Evolutionary conservation across 1,140 invertebrate genomes (phyloP).

Genomic region (Chelonus insularis): DNA sequence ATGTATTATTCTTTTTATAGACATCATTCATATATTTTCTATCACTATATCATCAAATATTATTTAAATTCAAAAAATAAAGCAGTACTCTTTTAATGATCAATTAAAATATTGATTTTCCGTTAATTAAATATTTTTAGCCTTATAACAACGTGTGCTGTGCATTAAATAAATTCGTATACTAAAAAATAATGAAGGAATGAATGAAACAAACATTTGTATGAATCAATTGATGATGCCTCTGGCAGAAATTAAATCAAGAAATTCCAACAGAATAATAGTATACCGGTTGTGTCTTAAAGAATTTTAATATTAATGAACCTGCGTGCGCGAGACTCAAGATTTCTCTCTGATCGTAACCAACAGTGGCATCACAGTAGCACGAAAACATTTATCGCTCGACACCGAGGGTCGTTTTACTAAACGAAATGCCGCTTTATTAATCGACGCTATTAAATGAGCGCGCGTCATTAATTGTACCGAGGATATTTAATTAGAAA

Average conservation of each 20-base stretch:
- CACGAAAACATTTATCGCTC: constrained; percentile 54
- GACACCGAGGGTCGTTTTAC: constrained; percentile 36
- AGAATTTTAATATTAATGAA: constrained; percentile 32
- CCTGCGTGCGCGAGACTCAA: constrained; percentile 1
- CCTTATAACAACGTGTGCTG: too few relatives aligned
- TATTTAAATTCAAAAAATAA: too few relatives aligned
- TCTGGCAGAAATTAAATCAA: constrained; percentile 42
- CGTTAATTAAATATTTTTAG: too few relatives aligned
- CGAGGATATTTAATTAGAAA: constrained; percentile 53
- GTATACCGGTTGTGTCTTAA: constrained; percentile 17
- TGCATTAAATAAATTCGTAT: too few relatives aligned
- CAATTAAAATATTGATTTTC: too few relatives aligned
- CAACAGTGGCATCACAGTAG: constrained; percentile 43
- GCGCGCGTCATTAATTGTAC: constrained; percentile 54
- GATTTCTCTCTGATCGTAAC: background rate
- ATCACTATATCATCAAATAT: too few relatives aligned
- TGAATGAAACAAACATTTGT: background rate
- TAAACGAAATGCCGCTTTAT: constrained; percentile 39
- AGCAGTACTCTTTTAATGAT: too few relatives aligned
- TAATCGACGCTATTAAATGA: constrained; percentile 55
- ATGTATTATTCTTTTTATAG: too few relatives aligned
- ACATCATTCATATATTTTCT: too few relatives aligned
- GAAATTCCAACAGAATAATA: constrained; percentile 35
- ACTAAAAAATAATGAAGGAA: background rate
- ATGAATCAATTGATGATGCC: constrained; percentile 33